Percentiles rank a stretch among this genome's conserved stretches.
Evolutionary conservation across 2,888 invertebrate species (phyloP).

Genomic region (Zonitis immaculata): DNA sequence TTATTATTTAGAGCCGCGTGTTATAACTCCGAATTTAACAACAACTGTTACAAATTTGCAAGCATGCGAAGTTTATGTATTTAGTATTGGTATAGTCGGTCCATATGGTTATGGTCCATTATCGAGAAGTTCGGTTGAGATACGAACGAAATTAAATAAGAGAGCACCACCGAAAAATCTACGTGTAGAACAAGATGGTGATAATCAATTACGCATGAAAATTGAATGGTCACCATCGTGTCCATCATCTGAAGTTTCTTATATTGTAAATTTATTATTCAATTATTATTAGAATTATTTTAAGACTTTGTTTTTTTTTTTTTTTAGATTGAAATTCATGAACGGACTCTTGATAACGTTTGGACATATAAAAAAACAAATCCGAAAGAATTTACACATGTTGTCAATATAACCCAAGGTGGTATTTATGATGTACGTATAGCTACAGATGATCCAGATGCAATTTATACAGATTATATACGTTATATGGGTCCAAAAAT

Average conservation of each 20-base stretch:
- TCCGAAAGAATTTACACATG: slow-evolving; percentile 34
- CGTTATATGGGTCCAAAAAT: slow-evolving; percentile 55
- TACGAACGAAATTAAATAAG: slow-evolving; percentile 47
- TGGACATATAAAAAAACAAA: slow-evolving; percentile 31
- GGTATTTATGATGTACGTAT: slow-evolving; percentile 54
- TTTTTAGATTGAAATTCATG: slow-evolving; percentile 52
- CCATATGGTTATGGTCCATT: slow-evolving; percentile 66
- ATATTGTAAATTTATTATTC: slow-evolving; percentile 21
- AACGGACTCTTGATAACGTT: slow-evolving; percentile 48
- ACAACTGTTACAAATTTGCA: slow-evolving; percentile 58
- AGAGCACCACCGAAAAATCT: slow-evolving; percentile 67
- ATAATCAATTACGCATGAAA: slow-evolving; percentile 50
- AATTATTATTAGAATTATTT: background rate
- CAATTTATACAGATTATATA: slow-evolving; percentile 51
- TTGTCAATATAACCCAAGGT: slow-evolving; percentile 51
- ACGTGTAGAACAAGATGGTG: slow-evolving; percentile 46
- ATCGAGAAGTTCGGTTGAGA: slow-evolving; percentile 45
- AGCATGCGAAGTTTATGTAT: slow-evolving; percentile 70
- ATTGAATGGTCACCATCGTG: slow-evolving; percentile 73
- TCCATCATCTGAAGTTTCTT: slow-evolving; percentile 49
- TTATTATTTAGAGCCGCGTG: slow-evolving; percentile 45
- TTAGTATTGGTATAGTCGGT: slow-evolving; percentile 63
- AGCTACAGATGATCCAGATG: slow-evolving; percentile 48
- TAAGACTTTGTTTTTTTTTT: slow-evolving; percentile 11
- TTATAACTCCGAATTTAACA: slow-evolving; percentile 53